phyloP scores from a whole-genome alignment of 2,113 vertebrate species.

The Muntiacus reevesi region DNA sequence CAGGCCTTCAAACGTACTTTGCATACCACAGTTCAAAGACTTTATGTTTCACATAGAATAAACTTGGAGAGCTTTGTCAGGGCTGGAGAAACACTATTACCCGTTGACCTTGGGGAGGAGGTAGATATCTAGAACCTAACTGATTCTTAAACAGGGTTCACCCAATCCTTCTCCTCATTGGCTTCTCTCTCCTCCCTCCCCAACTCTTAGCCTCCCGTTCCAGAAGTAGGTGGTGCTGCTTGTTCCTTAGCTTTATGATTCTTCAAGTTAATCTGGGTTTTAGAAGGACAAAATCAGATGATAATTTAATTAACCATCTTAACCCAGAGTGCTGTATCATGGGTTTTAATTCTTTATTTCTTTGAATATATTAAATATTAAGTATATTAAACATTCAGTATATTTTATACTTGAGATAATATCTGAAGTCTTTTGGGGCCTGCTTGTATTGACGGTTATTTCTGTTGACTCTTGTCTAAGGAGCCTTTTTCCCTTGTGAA shows the following conservation, averaged over 20 bases:
- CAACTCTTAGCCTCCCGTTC: not conserved
- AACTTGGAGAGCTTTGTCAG: not conserved
- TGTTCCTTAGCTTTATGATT: not conserved
- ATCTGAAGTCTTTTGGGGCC: not conserved
- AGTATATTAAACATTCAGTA: not conserved
- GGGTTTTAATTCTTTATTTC: not conserved
- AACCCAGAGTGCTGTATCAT: not conserved
- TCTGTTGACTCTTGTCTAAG: not conserved
- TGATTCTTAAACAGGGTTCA: not conserved
- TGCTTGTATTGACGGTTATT: not conserved
- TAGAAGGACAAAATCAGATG: not conserved
- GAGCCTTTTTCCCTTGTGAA: not conserved
- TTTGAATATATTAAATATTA: not conserved
- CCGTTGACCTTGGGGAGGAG: not conserved
- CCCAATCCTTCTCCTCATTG: not conserved
- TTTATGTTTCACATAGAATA: not conserved
- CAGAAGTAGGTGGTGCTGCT: not conserved
- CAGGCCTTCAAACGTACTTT: not conserved
- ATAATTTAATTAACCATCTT: not conserved
- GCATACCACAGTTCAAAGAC: not conserved
- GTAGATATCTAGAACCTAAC: not conserved
- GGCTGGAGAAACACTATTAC: not conserved
- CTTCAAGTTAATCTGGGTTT: not conserved
- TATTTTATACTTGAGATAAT: not conserved
- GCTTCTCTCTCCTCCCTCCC: fast-evolving